A percentile compares a stretch with the other conserved stretches of the same genome.
phyloP scores from a whole-genome alignment of 2,113 vertebrate genomes.

The Peromyscus leucopus region DNA sequence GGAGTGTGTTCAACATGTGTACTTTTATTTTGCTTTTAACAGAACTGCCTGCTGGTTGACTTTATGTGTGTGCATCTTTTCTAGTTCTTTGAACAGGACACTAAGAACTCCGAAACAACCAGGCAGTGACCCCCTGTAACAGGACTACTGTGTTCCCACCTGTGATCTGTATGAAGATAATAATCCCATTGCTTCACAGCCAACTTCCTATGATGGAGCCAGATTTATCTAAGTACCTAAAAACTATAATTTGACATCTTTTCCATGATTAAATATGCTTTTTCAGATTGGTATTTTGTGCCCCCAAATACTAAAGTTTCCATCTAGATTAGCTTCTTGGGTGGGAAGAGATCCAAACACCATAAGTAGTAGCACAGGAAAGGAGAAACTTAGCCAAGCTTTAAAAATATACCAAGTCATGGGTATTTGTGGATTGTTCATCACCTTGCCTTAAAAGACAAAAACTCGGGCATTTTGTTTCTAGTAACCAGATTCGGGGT shows the following conservation, averaged over 20 bases:
- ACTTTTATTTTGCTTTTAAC: neutral
- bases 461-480: neutral
- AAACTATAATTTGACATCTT: neutral
- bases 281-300: neutral
- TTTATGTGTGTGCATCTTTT: neutral
- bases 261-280: neutral
- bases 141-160: neutral
- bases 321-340: neutral
- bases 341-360: constrained; percentile 44
- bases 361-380: neutral
- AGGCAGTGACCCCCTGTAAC: neutral
- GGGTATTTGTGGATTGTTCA: neutral
- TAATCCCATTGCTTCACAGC: neutral
- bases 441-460: neutral
- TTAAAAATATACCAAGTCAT: constrained; percentile 1
- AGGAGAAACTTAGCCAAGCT: neutral
- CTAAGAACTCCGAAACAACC: neutral
- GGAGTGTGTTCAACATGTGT: neutral
- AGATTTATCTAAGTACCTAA: neutral
- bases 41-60: neutral
- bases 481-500: neutral
- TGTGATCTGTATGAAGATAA: neutral
- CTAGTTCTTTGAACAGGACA: neutral
- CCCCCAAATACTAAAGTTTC: constrained; percentile 28
- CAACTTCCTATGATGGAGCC: neutral